phyloP scores from a whole-genome alignment of 2,113 vertebrate species.

The Nematolebias whitei region DNA sequence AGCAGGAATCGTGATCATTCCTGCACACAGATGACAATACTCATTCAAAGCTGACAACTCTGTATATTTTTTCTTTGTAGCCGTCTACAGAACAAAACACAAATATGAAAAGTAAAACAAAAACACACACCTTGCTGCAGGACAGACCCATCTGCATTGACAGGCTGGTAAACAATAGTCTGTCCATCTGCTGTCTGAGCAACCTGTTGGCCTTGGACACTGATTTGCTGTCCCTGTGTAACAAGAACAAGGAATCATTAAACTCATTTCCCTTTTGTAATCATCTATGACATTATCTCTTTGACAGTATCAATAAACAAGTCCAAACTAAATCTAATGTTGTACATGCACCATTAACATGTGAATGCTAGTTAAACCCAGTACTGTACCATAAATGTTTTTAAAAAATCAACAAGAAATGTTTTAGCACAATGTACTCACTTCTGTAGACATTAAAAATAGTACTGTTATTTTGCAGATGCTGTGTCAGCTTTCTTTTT shows the following conservation, averaged over 20 bases:
- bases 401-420: too few relatives aligned
- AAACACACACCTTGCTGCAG: constrained; percentile 90
- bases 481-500: too few relatives aligned
- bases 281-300: not conserved
- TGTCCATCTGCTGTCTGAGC: constrained; percentile 98
- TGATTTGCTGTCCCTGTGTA: constrained; percentile 92
- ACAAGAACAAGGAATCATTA: not conserved
- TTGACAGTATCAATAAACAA: not conserved
- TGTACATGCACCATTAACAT: too few relatives aligned
- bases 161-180: constrained; percentile 98
- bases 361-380: too few relatives aligned
- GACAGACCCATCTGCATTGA: constrained; percentile 96
- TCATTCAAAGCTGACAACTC: not conserved
- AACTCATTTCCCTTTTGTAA: not conserved
- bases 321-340: too few relatives aligned
- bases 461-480: too few relatives aligned
- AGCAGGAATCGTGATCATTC: constrained; percentile 99
- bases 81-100: not conserved
- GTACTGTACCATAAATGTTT: too few relatives aligned
- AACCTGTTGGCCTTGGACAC: constrained; percentile 96
- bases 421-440: too few relatives aligned
- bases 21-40: constrained; percentile 71
- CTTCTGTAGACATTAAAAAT: too few relatives aligned
- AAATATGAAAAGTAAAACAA: not conserved
- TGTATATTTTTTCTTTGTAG: too few relatives aligned